Evolutionary conservation across 2,113 vertebrate genomes (phyloP), one percentile per base, ranked within the genome.

Genomic region (Hippolais icterina): DNA sequence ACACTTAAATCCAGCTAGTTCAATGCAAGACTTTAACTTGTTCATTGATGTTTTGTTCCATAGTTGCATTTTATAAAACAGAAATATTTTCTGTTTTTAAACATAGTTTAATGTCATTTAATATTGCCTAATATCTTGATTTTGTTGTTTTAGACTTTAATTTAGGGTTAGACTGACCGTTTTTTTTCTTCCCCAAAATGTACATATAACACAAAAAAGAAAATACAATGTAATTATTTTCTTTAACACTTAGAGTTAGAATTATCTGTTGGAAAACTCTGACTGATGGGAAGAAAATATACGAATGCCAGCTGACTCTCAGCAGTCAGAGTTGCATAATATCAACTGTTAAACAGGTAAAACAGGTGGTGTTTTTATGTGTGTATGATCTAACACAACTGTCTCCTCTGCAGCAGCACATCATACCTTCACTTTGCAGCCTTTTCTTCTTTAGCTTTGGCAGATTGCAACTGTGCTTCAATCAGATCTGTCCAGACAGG

Each of bases 271-370:
- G 29, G 37, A 59, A 94, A 44, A 50, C 53, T 78, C 39, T 87
- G 66, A 46, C 65, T 91, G 61, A 50, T 59, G 54, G 28, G 28
- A 72, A 46, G 27, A 80, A 18, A 12, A 46, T 37, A 69, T 42
- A 33, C 0, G 0, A 70, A 63, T 0, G 4, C 31, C 63, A 66
- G 13, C 39, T 93, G 61, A 78, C 37, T 65, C 54, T 80, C 13
- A 74, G 42, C 33, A 71, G 56, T 83, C 29, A 37, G 65, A 42
- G 31, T 79, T 95, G 60, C n/a, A 41, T 50, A 75, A 54, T 78
- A 52, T 71, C n/a, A 71, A 25, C 57, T 89, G 77, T 84, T 76
- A 50, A 90, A 61, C 83, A 64, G 56, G 83, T 94, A 56, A 79
- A 91, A 68, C 65, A 82, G 57, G 89, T 92, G 86, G 59, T 66